Base-by-base conservation (phyloP, 2,113 vertebrate species). In the Corydoras sp. region DNA sequence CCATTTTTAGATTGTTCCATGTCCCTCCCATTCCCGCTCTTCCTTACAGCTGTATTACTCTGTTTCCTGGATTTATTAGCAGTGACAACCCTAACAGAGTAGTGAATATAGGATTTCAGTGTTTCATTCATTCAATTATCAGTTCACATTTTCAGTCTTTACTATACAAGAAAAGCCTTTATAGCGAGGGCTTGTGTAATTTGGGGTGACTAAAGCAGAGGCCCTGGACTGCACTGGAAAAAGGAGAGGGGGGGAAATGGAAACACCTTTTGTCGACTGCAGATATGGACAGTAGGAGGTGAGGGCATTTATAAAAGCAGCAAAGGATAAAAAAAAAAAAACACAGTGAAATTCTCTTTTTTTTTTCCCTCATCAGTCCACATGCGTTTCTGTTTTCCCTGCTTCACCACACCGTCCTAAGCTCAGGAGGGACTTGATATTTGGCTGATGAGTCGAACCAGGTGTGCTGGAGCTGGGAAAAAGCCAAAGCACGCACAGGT, bases 181-280 rank as follows among this genome's bases (percentile, higher is more conserved):
- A 43, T 43, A 43, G 35, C 7, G 7, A 43, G 35, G 35, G 4
- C 35, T 43, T 43, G 35, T 43, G 35, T 43, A 43, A 43, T 43
- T 43, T 43, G 35, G 35, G 89, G 89, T 88, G 85, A 90, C 81
- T 74, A 74, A 62, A 77, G 80, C 79, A 18, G 35, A 63, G 35
- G 82, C 61, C 74, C 48, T 72, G 62, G 69, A 18, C 53, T 53
- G 35, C 65, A 51, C n/a, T 48, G 56, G 15, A 18, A 55, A 35
- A 32, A 12, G 43, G 56, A n/a, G 5, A 24, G 30, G 4, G 3
- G 53, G 66, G 6, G 4, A 3, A n/a, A 3, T 24, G 3, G 3
- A 50, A 31, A 70, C n/a, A 51, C 58, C 49, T 51, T 61, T 54
- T 29, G 24, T 32, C 9, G 31, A 61, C 14, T 31, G 43, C 8